These are phyloP conservation scores for Nannospalax galili DNA, from an alignment of 2,113 vertebrate genomes.

Conservation along the genomic window DNA sequence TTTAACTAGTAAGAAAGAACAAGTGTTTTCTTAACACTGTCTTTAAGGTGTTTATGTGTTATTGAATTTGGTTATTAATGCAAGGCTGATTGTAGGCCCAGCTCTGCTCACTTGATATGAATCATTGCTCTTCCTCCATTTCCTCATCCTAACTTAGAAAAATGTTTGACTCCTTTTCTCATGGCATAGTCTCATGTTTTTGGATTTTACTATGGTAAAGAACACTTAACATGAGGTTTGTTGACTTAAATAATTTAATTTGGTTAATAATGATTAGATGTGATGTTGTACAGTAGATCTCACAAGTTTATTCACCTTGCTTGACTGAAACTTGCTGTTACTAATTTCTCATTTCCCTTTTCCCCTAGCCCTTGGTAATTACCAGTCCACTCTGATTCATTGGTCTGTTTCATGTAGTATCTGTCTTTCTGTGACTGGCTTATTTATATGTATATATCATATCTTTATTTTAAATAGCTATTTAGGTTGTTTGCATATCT, in stretches of 20 bases:
- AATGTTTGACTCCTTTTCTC: not conserved
- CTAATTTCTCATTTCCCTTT: not conserved
- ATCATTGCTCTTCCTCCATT: not conserved
- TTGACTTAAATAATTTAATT: not conserved
- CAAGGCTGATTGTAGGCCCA: not conserved
- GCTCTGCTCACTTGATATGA: not conserved
- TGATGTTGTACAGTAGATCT: not conserved
- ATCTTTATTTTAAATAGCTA: not conserved
- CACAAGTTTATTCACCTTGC: not conserved
- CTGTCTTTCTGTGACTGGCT: not conserved
- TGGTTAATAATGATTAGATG: not conserved
- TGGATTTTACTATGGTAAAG: not conserved
- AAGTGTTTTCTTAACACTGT: not conserved
- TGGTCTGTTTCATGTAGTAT: not conserved
- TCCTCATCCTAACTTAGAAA: not conserved
- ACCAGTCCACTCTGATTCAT: not conserved
- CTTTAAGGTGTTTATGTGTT: not conserved
- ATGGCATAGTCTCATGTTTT: not conserved
- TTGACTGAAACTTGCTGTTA: not conserved
- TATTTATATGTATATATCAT: not conserved
- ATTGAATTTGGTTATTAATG: constrained; percentile 7
- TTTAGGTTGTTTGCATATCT: not conserved
- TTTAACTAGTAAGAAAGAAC: constrained; percentile 12
- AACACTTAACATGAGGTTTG: not conserved
- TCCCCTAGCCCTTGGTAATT: not conserved